Percentiles rank a stretch among this genome's conserved stretches.
Conservation (phyloP, 2,888 invertebrate species). For the Hesperia comma region DNA sequence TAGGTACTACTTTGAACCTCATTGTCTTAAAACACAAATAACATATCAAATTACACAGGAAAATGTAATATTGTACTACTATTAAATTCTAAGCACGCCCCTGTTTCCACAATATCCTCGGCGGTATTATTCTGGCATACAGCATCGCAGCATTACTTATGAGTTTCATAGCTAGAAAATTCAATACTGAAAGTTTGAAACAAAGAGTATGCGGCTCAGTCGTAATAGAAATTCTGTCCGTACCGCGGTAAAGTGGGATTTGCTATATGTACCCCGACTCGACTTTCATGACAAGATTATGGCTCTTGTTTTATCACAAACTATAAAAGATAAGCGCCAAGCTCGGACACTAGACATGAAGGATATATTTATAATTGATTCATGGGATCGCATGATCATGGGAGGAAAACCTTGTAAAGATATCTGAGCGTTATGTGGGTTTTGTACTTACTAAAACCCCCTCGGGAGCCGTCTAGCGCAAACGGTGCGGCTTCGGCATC, state of each 20-base stretch:
- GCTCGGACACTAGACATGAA: too few relatives aligned
- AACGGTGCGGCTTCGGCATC: too few relatives aligned
- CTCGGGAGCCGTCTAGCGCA: too few relatives aligned
- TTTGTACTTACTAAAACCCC: too few relatives aligned
- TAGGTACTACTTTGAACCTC: too few relatives aligned
- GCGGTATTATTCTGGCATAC: conserved; percentile 1
- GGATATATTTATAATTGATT: too few relatives aligned
- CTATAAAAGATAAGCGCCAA: too few relatives aligned
- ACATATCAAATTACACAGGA: too few relatives aligned
- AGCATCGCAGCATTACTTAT: background rate
- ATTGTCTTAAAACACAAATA: too few relatives aligned
- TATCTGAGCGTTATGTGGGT: too few relatives aligned
- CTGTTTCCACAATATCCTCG: background rate
- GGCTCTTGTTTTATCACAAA: background rate
- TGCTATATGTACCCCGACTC: background rate
- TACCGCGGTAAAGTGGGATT: conserved; percentile 11
- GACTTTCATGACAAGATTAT: background rate
- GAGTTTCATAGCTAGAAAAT: conserved; percentile 4
- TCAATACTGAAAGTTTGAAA: conserved; percentile 23
- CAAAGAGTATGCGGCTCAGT: conserved; percentile 11
- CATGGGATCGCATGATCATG: too few relatives aligned
- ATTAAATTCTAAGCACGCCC: conserved; percentile 3
- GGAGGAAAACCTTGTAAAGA: too few relatives aligned
- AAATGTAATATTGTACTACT: background rate
- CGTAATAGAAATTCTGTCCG: conserved; percentile 1